Conservation (phyloP, 2,797 vertebrate species). For the Triplophysa bombifrons region DNA sequence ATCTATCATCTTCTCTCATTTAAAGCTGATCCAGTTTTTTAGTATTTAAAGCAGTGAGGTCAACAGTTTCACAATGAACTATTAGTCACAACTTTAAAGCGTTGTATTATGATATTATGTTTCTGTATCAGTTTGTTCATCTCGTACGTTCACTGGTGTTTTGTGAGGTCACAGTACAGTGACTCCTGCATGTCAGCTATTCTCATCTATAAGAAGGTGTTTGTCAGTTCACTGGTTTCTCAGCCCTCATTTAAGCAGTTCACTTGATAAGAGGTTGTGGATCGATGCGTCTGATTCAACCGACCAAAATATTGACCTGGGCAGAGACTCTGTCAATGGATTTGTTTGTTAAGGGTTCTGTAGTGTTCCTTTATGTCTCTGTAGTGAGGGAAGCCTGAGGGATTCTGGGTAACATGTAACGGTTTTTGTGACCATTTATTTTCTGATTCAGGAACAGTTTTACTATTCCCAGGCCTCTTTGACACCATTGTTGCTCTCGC, state of each 20-base stretch:
- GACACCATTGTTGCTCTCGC: neutral
- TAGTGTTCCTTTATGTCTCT: neutral
- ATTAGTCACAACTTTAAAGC: too few relatives aligned
- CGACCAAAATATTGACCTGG: constrained; percentile 1
- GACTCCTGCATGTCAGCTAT: neutral
- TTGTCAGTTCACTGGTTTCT: neutral
- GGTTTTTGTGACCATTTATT: neutral
- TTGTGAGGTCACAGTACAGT: neutral
- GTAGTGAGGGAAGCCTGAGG: neutral
- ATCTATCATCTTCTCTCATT: too few relatives aligned
- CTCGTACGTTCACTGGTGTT: neutral
- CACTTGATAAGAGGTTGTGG: constrained; percentile 17
- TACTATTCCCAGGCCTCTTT: neutral
- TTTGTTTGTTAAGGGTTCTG: neutral
- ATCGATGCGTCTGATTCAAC: constrained; percentile 30
- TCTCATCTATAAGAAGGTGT: neutral
- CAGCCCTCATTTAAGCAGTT: constrained; percentile 1
- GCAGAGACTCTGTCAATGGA: neutral
- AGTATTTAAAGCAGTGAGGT: neutral
- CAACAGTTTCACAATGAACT: neutral
- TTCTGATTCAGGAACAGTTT: neutral
- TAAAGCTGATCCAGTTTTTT: neutral
- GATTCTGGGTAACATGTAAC: constrained; percentile 3
- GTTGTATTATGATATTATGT: too few relatives aligned
- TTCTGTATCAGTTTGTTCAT: neutral